phyloP scores from a whole-genome alignment of 92 coral and sea anemone genomes.

The Galaxea fascicularis region DNA sequence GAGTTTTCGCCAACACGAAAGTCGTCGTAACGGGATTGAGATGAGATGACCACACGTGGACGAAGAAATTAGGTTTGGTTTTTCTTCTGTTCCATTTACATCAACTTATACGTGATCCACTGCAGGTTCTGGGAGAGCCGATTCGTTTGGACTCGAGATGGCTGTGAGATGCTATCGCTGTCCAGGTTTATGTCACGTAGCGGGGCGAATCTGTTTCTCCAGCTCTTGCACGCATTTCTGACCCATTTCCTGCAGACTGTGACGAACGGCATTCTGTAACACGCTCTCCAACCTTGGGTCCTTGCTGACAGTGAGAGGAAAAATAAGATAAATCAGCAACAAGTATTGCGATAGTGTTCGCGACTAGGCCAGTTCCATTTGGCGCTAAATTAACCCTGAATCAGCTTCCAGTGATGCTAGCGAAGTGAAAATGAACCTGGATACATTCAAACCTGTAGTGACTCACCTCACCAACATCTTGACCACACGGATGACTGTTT shows the following conservation, averaged over 20 bases:
- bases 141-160: too few relatives aligned
- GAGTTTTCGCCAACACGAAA: background rate
- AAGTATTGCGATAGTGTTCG: background rate
- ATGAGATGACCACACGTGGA: background rate
- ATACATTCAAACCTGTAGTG: background rate
- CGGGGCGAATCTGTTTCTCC: slow-evolving; percentile 33
- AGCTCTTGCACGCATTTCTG: slow-evolving; percentile 50
- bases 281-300: slow-evolving; percentile 52
- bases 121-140: too few relatives aligned
- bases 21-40: background rate
- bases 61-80: background rate
- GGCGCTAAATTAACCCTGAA: too few relatives aligned
- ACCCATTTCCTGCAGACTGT: slow-evolving; percentile 44
- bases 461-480: slow-evolving; percentile 50
- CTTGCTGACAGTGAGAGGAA: background rate
- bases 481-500: slow-evolving; percentile 38
- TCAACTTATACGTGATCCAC: too few relatives aligned
- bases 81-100: too few relatives aligned
- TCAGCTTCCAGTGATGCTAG: too few relatives aligned
- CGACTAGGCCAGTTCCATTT: too few relatives aligned
- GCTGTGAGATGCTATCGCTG: background rate
- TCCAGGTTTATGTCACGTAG: background rate
- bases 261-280: slow-evolving; percentile 43
- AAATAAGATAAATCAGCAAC: background rate
- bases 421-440: too few relatives aligned